phyloP scores from a whole-genome alignment of 2,888 invertebrate species.

The Synanthedon andrenaeformis region DNA sequence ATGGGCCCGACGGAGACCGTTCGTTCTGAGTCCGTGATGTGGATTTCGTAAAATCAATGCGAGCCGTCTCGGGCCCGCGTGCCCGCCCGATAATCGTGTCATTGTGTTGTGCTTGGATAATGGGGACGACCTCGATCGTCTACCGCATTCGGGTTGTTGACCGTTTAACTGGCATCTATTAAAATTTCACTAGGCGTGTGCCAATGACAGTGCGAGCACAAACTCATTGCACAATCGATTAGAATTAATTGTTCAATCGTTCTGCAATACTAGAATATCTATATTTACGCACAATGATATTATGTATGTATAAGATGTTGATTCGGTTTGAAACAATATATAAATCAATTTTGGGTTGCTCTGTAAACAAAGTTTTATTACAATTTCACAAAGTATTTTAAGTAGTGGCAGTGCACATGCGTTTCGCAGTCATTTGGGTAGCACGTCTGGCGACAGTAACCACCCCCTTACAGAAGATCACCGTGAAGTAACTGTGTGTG shows the following conservation, averaged over 20 bases:
- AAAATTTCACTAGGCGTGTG: conserved; percentile 37
- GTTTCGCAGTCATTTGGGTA: no score
- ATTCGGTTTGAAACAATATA: no score
- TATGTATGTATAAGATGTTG: no score
- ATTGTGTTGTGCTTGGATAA: conserved; percentile 53
- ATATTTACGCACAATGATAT: no score
- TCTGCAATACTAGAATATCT: no score
- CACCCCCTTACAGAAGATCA: no score
- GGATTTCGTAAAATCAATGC: conserved; percentile 66
- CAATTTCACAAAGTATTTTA: no score
- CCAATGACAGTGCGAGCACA: conserved; percentile 14
- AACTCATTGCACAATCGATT: neutral
- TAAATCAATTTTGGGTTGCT: no score
- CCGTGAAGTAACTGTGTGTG: no score
- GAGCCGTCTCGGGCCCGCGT: conserved; percentile 48
- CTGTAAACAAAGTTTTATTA: no score
- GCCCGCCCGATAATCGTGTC: conserved; percentile 49
- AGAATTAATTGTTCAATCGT: neutral
- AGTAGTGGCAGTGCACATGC: no score
- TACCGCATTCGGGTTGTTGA: conserved; percentile 34
- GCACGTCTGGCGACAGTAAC: no score
- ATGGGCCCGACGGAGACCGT: conserved; percentile 60
- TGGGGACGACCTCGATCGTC: conserved; percentile 37
- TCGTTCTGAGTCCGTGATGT: conserved; percentile 59
- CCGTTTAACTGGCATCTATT: conserved; percentile 42